Base-by-base conservation (phyloP, 2,797 vertebrate genomes). In the Ispidina lecontei region DNA sequence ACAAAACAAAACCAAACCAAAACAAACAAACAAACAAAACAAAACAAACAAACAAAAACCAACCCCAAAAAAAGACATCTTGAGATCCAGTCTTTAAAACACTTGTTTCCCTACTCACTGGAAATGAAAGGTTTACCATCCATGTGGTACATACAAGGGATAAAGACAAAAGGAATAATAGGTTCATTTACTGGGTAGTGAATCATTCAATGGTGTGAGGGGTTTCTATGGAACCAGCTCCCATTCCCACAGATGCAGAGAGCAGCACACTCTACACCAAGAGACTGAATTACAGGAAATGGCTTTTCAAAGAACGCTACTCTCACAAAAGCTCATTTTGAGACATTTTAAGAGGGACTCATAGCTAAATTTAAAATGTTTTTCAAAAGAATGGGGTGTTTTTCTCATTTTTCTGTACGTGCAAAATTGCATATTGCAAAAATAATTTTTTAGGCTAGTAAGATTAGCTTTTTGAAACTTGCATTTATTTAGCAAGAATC, bases 261-360 rank as follows among this genome's bases (percentile, higher is more conserved):
- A 68, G 37, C 12, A 54, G 49, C 51, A 69, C 83, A 69, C 35
- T 60, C 60, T 86, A 31, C 59, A 64, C 86, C 63, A 62, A 77
- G 33, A 28, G 39, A 47, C 56, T 88, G 72, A 93, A 90, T 81
- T 80, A 73, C 72, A 78, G 70, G 72, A 92, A 90, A 86, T 71
- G 51, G 58, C 73, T 90, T 90, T 83, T 68, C 39, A 87, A 79
- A 79, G 71, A 73, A 79, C 20, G 10, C 28, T 54, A 28, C 55
- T 82, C 84, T 67, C 22, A 68, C 59, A 41, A 80, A 87, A 71
- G 52, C 83, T 78, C 21, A 69, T 90, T 86, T 83, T 90, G 58
- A 95, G 67, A 26, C 35, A 49, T 75, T 90, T 68, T 84, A 81
- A 75, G 18, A 44, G 33, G 9, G 37, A 59, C 54, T 71, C 28